Percentiles rank a stretch among this genome's conserved stretches.
phyloP scores from a whole-genome alignment of 2,797 vertebrate genomes.

The Phoxinus dragarum region DNA sequence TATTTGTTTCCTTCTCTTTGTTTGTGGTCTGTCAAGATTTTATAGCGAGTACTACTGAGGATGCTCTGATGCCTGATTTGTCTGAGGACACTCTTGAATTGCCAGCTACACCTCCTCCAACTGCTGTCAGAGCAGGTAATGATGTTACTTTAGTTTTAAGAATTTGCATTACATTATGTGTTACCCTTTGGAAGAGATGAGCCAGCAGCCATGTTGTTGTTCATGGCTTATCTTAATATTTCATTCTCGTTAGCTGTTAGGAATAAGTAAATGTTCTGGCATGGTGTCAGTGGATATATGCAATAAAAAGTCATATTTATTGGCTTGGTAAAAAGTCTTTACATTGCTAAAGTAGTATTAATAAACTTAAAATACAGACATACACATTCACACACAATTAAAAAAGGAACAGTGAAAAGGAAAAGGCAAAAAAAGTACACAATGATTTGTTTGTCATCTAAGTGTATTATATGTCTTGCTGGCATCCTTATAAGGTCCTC shows the following conservation, averaged over 20 bases:
- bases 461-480: not conserved
- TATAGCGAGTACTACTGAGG: slow-evolving; percentile 64
- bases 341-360: not conserved
- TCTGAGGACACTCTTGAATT: slow-evolving; percentile 51
- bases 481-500: not conserved
- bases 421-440: not conserved
- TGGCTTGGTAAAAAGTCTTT: not conserved
- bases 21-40: slow-evolving; percentile 69
- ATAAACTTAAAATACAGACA: not conserved
- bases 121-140: slow-evolving; percentile 55
- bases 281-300: not conserved
- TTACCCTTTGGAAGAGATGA: not conserved
- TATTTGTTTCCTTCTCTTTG: not conserved
- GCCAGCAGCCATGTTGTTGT: not conserved
- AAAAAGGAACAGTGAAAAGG: not conserved
- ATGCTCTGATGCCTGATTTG: slow-evolving; percentile 53
- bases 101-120: slow-evolving; percentile 53
- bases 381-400: not conserved
- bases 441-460: not conserved
- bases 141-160: not conserved
- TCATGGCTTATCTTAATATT: not conserved
- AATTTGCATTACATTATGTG: not conserved
- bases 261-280: not conserved
- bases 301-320: not conserved
- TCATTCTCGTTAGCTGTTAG: not conserved